Evolutionary conservation across 2,888 invertebrate species (phyloP).

Genomic region (Leptarthrus brevirostris): DNA sequence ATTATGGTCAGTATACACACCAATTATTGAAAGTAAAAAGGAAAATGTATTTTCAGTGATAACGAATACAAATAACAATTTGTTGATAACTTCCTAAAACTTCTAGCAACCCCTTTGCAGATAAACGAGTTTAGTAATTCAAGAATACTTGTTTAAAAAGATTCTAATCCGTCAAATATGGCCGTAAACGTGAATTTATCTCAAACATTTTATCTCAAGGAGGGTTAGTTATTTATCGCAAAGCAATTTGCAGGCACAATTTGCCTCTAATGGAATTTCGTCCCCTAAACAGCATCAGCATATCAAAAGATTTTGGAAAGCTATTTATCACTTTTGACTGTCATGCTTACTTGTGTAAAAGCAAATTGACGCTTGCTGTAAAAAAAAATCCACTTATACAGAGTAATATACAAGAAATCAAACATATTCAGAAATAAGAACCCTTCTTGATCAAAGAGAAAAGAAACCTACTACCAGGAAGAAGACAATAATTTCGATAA

Average conservation of each 20-base stretch:
- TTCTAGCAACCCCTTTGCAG: not conserved
- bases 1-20: no score
- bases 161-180: conserved; percentile 42
- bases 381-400: conserved; percentile 5
- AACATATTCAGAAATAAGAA: conserved; percentile 30
- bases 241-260: conserved; percentile 46
- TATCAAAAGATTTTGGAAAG: conserved; percentile 48
- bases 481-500: conserved; percentile 54
- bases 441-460: conserved; percentile 47
- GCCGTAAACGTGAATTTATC: conserved; percentile 25
- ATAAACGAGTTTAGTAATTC: no score
- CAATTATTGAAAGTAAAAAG: no score
- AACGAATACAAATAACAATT: no score
- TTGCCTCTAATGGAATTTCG: conserved; percentile 42
- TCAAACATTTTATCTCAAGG: conserved; percentile 36
- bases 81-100: not conserved
- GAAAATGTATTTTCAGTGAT: no score
- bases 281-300: conserved; percentile 41
- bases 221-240: conserved; percentile 47
- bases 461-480: conserved; percentile 44
- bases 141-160: conserved; percentile 24
- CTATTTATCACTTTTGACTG: conserved; percentile 49
- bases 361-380: not conserved
- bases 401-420: conserved; percentile 37
- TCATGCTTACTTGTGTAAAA: conserved; percentile 41